A percentile compares a stretch with the other conserved stretches of the same genome.
These are phyloP conservation scores for Varanus komodoensis DNA, from an alignment of 2,113 vertebrate genomes.

Conservation along the genomic window DNA sequence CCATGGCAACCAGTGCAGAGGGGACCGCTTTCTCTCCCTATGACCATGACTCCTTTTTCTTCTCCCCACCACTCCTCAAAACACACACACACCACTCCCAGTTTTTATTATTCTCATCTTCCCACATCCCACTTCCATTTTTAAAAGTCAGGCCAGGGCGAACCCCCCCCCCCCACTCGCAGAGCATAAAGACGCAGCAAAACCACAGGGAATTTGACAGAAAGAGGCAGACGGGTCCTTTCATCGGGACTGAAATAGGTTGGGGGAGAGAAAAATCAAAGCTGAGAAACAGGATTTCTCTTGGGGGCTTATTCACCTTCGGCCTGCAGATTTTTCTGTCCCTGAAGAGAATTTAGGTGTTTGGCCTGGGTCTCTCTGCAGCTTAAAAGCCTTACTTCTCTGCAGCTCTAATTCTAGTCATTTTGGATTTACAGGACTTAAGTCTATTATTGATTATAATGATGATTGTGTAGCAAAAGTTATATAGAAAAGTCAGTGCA, in stretches of 20 bases:
- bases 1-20: conserved; percentile 31
- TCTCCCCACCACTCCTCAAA: too few species aligned
- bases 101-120: background rate
- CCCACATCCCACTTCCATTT: background rate
- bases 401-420: background rate
- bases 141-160: background rate
- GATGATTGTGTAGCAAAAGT: too few species aligned
- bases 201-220: background rate
- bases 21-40: background rate
- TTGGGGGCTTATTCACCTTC: background rate
- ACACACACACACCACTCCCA: background rate
- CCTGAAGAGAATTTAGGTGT: background rate
- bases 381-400: background rate
- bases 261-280: background rate
- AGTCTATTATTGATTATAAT: too few species aligned
- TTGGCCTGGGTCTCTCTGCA: background rate
- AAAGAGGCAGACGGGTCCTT: background rate
- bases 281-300: background rate
- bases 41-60: background rate
- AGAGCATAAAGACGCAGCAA: background rate
- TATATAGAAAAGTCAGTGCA: too few species aligned
- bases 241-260: background rate
- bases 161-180: too few species aligned
- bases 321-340: background rate
- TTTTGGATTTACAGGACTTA: background rate